These are phyloP conservation scores for Pluvianellus socialis DNA, from an alignment of 2,113 vertebrate species.

Conservation along the genomic window DNA sequence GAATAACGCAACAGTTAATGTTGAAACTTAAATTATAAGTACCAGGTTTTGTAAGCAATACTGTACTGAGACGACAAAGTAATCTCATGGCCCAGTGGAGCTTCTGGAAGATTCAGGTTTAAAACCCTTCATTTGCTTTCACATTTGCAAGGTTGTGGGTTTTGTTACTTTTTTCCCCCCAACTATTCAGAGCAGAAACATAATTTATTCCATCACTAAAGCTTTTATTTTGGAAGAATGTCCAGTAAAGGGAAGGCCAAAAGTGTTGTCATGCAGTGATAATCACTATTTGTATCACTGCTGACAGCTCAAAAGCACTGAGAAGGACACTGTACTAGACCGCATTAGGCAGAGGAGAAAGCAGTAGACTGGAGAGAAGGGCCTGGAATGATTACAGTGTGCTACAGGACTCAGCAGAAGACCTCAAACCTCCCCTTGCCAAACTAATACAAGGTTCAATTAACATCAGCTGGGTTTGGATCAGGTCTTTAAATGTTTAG, in stretches of 20 bases:
- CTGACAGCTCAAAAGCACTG: neutral
- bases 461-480: neutral
- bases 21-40: neutral
- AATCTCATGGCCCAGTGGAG: neutral
- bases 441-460: neutral
- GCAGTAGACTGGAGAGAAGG: neutral
- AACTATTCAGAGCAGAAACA: neutral
- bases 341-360: neutral
- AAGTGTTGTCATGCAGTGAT: neutral
- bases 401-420: neutral
- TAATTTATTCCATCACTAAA: neutral
- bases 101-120: neutral
- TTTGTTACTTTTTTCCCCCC: neutral
- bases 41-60: neutral
- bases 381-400: neutral
- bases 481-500: neutral
- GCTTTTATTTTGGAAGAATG: neutral
- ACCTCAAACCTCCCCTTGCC: neutral
- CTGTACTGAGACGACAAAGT: neutral
- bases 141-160: neutral
- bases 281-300: neutral
- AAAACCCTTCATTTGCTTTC: neutral
- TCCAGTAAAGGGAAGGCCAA: neutral
- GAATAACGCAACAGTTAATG: neutral
- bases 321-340: neutral